Evolutionary conservation across 2,113 vertebrate genomes (phyloP).

Genomic region (Menura novaehollandiae): DNA sequence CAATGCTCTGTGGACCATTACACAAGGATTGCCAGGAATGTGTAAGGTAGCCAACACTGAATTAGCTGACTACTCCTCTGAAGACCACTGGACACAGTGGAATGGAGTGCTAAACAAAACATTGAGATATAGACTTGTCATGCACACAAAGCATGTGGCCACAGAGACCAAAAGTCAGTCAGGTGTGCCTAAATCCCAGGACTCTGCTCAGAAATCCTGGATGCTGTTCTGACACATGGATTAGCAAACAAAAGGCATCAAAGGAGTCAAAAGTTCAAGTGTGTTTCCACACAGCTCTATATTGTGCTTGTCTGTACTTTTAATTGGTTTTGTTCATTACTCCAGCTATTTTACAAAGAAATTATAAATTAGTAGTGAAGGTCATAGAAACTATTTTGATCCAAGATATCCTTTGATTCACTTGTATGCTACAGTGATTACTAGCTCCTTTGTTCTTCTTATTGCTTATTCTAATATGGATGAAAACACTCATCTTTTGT

Average conservation of each 20-base stretch:
- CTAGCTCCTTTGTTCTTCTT: background rate
- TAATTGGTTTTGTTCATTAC: background rate
- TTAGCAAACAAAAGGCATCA: slow-evolving; percentile 40
- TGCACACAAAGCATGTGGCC: background rate
- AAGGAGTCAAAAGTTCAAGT: slow-evolving; percentile 44
- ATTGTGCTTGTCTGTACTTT: background rate
- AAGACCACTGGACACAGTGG: background rate
- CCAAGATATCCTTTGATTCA: background rate
- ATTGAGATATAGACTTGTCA: background rate
- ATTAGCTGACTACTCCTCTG: background rate
- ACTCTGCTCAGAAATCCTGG: slow-evolving; percentile 8
- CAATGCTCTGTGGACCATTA: background rate
- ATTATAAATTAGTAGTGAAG: background rate
- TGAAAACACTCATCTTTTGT: background rate
- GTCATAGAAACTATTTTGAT: background rate
- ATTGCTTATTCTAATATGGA: background rate
- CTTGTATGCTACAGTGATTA: background rate
- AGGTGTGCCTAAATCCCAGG: slow-evolving; percentile 4
- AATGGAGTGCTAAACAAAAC: slow-evolving; percentile 11
- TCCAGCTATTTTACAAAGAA: background rate
- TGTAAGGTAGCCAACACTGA: background rate
- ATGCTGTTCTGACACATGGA: background rate
- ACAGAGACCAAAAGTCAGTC: background rate
- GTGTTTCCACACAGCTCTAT: background rate
- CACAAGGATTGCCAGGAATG: background rate